Evolutionary conservation across 2,797 vertebrate genomes (phyloP), one percentile per base, ranked within the genome.

Genomic region (Poeciliopsis presidionis): DNA sequence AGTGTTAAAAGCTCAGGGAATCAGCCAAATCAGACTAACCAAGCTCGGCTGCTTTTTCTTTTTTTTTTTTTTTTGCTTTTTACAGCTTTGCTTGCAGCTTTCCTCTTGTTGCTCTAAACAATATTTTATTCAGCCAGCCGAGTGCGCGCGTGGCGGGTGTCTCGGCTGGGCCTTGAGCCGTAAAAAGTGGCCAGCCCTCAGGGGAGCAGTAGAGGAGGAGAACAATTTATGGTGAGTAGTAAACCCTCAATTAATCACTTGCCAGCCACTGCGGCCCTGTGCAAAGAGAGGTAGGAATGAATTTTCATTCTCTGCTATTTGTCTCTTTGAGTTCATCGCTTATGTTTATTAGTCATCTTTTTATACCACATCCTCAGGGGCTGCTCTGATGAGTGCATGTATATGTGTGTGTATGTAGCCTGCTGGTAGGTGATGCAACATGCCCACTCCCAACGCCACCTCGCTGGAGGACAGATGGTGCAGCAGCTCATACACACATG

Each of bases 171-270:
- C 93, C 92, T 94, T 93, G 91, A 92, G 93, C 93, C 88, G 93
- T 95, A 93, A 96, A 95, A 93, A 92, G 92, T 94, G 86, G 87
- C 86, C 49, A 46, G 86, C 87, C 88, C 95, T 93, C 95, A 28
- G 80, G 94, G 94, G 95, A 95, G 94, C 92, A 45, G 72, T 95
- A 90, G 93, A 91, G 92, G 91, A 95, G 95, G 94, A 95, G 96
- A 94, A 96, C 94, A 96, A 98, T 98, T 98, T 97, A 98, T 96
- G 86, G 93, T 86, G 92, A 93, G 95, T 95, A 90, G 95, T 96
- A 96, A 97, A 96, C 96, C 97, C 95, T 94, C 94, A 93, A 98
- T 98, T 97, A 97, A 97, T 98, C 97, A 98, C 94, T 94, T 95
- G 96, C 95, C 91, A 95, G 89, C 92, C 90, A 87, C 72, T 92